phyloP scores from a whole-genome alignment of 1,140 invertebrate species.

The Aplysia californica region DNA sequence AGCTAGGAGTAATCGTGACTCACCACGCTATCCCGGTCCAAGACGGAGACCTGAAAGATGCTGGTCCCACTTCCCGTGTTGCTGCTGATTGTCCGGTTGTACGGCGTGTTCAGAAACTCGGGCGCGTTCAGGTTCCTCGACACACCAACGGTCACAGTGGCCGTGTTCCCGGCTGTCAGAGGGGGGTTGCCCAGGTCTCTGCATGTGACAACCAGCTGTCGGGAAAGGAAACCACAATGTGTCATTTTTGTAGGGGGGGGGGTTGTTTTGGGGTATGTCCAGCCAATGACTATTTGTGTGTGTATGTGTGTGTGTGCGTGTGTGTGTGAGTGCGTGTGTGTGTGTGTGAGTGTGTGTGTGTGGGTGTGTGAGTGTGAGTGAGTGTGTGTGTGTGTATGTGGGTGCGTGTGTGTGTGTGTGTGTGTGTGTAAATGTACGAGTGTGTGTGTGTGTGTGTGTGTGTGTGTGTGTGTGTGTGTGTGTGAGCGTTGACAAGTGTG shows the following conservation, averaged over 20 bases:
- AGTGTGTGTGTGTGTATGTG: too few relatives aligned
- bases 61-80: constrained; percentile 20
- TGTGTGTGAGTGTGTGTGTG: too few relatives aligned
- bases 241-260: background rate
- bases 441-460: too few relatives aligned
- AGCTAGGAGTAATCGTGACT: too few relatives aligned
- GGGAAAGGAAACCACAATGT: background rate
- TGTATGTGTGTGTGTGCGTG: too few relatives aligned
- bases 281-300: too few relatives aligned
- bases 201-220: constrained; percentile 42
- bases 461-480: too few relatives aligned
- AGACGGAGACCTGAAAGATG: constrained; percentile 31
- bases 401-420: too few relatives aligned
- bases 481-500: too few relatives aligned
- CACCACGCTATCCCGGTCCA: constrained; percentile 37
- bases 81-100: constrained; percentile 32
- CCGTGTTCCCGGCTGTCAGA: constrained; percentile 34
- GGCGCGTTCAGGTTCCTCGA: constrained; percentile 40
- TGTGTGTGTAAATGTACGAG: too few relatives aligned
- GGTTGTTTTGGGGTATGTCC: background rate
- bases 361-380: too few relatives aligned
- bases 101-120: constrained; percentile 25
- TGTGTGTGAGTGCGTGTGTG: too few relatives aligned
- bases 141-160: constrained; percentile 36
- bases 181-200: constrained; percentile 44